Conservation (phyloP, 1,140 invertebrate genomes). For the Drosophila pandora region DNA sequence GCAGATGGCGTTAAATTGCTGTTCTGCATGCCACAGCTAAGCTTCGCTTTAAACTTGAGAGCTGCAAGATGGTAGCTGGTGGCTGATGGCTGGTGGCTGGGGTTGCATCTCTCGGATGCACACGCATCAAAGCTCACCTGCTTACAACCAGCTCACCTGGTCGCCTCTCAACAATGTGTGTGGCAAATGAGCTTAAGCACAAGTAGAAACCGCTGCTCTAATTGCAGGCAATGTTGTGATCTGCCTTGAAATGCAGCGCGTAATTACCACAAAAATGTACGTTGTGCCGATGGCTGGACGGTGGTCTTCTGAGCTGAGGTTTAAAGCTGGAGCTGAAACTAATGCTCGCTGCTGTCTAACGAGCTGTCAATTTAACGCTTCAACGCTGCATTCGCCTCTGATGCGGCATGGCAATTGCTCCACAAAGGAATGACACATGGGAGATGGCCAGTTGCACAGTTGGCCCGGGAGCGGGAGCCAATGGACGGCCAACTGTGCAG, state of each 20-base stretch:
- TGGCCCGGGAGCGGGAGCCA: constrained; percentile 6
- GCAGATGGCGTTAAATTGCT: constrained; percentile 49
- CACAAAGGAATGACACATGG: constrained; percentile 74
- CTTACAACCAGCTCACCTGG: constrained; percentile 14
- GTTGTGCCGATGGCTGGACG: constrained; percentile 33
- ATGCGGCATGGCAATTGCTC: constrained; percentile 75
- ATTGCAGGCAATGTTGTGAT: constrained; percentile 66
- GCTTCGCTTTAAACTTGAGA: neutral
- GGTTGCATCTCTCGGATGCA: constrained; percentile 7
- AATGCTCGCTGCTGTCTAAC: constrained; percentile 63
- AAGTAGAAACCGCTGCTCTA: constrained; percentile 75
- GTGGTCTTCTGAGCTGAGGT: constrained; percentile 17
- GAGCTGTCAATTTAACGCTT: constrained; percentile 82
- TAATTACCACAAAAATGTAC: constrained; percentile 71
- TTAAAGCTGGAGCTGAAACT: constrained; percentile 38
- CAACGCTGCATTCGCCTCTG: constrained; percentile 69
- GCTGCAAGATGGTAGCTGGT: neutral
- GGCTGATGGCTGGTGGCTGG: neutral
- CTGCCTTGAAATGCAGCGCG: constrained; percentile 46
- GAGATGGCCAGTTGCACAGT: constrained; percentile 2
- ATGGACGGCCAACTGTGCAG: constrained; percentile 63
- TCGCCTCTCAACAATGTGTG: constrained; percentile 52
- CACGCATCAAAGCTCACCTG: constrained; percentile 50
- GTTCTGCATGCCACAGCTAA: constrained; percentile 44
- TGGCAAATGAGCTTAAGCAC: constrained; percentile 71